Evolutionary conservation across 2,113 vertebrate genomes (phyloP).

Genomic region (Podilymbus podiceps): DNA sequence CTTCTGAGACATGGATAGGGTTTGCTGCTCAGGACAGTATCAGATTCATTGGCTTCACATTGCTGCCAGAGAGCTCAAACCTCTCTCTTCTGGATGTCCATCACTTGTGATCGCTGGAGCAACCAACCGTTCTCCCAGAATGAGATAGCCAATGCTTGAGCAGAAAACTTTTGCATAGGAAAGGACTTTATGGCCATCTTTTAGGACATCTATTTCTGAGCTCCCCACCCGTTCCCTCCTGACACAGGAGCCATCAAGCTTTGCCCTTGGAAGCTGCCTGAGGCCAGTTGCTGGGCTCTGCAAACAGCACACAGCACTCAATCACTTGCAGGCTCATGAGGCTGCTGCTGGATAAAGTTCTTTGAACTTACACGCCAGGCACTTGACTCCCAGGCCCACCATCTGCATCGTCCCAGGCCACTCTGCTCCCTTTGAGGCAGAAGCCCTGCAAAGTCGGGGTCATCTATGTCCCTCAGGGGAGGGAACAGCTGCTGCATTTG

Average conservation of each 20-base stretch:
- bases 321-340: background rate
- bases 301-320: background rate
- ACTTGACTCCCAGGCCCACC: background rate
- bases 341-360: background rate
- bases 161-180: background rate
- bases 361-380: background rate
- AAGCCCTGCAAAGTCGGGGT: background rate
- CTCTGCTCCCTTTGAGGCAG: background rate
- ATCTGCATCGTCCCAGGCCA: accelerated
- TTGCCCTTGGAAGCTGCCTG: background rate
- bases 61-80: background rate
- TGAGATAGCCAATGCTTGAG: background rate
- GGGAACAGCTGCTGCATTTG: background rate
- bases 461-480: background rate
- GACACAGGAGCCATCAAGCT: background rate
- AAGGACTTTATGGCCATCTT: background rate
- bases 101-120: background rate
- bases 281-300: background rate
- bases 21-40: background rate
- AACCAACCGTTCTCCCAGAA: background rate
- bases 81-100: background rate
- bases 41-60: background rate
- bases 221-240: background rate
- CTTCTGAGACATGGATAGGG: background rate
- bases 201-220: background rate